A percentile compares a stretch with the other conserved stretches of the same genome.
These are phyloP conservation scores for Ceyx melanurus DNA, from an alignment of 2,113 vertebrate species.

Conservation along the genomic window DNA sequence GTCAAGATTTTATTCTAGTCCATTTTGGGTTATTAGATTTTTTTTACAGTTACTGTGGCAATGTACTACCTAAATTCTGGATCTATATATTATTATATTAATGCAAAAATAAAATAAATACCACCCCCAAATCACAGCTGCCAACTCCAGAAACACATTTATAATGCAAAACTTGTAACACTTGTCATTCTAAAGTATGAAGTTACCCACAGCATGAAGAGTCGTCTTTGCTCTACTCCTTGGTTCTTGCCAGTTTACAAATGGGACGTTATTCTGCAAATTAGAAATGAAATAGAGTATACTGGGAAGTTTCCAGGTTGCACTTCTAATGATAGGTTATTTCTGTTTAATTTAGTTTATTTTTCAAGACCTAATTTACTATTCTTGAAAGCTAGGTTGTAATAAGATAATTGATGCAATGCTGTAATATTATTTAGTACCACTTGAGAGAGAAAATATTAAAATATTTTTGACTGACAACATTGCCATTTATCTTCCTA, in stretches of 20 bases:
- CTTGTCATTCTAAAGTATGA: not conserved
- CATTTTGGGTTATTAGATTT: not conserved
- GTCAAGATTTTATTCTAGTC: not conserved
- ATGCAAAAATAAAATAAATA: not conserved
- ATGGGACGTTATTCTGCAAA: not conserved
- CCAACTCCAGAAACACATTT: not conserved
- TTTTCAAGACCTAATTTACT: not conserved
- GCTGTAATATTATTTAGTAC: not conserved
- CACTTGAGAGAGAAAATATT: constrained; percentile 13
- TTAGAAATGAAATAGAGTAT: not conserved
- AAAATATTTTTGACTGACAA: constrained; percentile 31
- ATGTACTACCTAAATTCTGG: not conserved
- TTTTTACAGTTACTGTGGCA: not conserved
- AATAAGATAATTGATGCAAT: not conserved
- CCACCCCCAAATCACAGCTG: not conserved
- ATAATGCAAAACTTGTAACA: not conserved
- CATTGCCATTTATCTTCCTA: constrained; percentile 32
- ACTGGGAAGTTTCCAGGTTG: not conserved
- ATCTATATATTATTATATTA: not conserved
- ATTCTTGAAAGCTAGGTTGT: not conserved
- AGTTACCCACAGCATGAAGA: not conserved
- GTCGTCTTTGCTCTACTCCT: not conserved
- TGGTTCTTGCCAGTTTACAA: not conserved
- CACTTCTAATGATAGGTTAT: not conserved
- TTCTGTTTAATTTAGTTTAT: not conserved